phyloP scores from a whole-genome alignment of 2,888 invertebrate species.

The Galeruca laticollis region DNA sequence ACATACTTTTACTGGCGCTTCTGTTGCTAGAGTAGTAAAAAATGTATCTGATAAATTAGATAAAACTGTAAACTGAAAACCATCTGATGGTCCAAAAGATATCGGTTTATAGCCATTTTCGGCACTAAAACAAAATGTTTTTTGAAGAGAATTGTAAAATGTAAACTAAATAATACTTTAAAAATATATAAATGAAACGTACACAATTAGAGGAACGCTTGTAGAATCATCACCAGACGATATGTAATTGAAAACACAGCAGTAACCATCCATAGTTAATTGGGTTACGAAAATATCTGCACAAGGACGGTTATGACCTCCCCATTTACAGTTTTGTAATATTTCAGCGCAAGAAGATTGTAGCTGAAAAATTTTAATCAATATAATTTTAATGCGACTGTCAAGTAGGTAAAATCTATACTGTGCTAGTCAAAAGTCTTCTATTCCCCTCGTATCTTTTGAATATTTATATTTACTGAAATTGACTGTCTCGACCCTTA shows the following conservation, averaged over 20 bases:
- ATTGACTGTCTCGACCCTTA: too few relatives aligned
- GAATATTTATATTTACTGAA: too few relatives aligned
- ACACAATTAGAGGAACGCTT: conserved; percentile 21
- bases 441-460: too few relatives aligned
- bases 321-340: conserved; percentile 69
- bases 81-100: conserved; percentile 47
- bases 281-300: conserved; percentile 69
- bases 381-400: too few relatives aligned
- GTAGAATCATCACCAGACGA: conserved; percentile 62
- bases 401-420: too few relatives aligned
- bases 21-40: conserved; percentile 68
- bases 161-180: not conserved
- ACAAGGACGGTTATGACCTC: conserved; percentile 66
- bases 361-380: conserved; percentile 62
- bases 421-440: too few relatives aligned
- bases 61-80: conserved; percentile 57
- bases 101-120: conserved; percentile 44
- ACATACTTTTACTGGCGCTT: conserved; percentile 53
- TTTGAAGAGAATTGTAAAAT: not conserved
- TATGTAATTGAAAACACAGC: conserved; percentile 73
- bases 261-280: conserved; percentile 72
- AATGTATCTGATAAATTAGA: conserved; percentile 66
- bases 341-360: conserved; percentile 69
- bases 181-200: not conserved
- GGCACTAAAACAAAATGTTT: conserved; percentile 38